Evolutionary conservation across 2,797 vertebrate genomes (phyloP).

Genomic region (Diplodus puntazzo): DNA sequence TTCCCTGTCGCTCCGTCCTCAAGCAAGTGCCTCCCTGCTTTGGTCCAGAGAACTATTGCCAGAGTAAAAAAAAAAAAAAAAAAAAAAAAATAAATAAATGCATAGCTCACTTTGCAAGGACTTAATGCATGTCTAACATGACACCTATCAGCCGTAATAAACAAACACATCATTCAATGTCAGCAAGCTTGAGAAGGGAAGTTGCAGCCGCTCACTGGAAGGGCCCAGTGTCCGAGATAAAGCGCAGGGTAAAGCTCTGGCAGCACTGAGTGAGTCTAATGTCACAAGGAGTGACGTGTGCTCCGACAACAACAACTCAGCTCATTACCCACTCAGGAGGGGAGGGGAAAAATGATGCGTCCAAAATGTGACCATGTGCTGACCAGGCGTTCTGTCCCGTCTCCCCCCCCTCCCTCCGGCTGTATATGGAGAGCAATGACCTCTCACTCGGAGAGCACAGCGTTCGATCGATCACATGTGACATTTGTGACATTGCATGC

Average conservation of each 20-base stretch:
- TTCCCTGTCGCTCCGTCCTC: conserved; percentile 28
- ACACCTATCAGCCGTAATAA: conserved; percentile 78
- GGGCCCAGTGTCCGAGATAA: conserved; percentile 51
- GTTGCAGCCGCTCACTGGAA: conserved; percentile 41
- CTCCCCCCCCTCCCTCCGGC: conserved; percentile 50
- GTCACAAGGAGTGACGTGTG: conserved; percentile 76
- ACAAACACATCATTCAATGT: conserved; percentile 81
- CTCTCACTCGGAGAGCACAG: conserved; percentile 66
- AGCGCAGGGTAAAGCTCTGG: conserved; percentile 47
- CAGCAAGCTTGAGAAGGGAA: conserved; percentile 63
- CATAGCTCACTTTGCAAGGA: conserved; percentile 67
- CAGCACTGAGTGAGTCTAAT: conserved; percentile 67
- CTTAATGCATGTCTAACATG: conserved; percentile 76
- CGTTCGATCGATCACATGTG: conserved; percentile 75
- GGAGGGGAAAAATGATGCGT: conserved; percentile 55
- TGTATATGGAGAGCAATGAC: conserved; percentile 75
- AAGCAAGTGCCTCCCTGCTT: conserved; percentile 46
- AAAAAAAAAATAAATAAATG: conserved; percentile 21
- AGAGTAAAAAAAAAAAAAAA: conserved; percentile 13
- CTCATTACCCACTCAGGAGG: conserved; percentile 78
- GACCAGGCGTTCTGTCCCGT: conserved; percentile 75
- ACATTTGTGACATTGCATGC: conserved; percentile 79
- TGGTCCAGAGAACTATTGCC: conserved; percentile 47
- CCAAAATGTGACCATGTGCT: conserved; percentile 81
- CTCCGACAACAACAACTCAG: conserved; percentile 73